Base-by-base conservation (phyloP, 2,113 vertebrate species). In the Pluvianellus socialis region DNA sequence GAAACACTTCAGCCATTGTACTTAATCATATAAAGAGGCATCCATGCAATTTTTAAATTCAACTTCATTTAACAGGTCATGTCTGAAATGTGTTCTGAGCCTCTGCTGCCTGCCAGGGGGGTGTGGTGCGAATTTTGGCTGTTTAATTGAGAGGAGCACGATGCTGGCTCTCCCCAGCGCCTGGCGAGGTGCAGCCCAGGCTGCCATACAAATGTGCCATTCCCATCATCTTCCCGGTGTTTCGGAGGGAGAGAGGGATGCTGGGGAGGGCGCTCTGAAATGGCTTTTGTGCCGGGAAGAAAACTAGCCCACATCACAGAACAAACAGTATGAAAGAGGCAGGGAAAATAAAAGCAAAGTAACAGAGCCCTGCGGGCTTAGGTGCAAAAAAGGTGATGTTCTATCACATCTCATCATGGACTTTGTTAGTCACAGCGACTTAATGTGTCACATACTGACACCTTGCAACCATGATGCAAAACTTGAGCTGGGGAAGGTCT, bases 41-140 rank as follows among this genome's bases (percentile, higher is more conserved):
- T 28, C 56, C 4, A 0, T 14, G 45, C 0, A 0, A 50, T 30
- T 27, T 79, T 35, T 24, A 52, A 62, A 61, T 28, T 66, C 55
- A 16, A 12, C 27, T 52, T 53, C 52, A 28, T 66, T 75, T 52
- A 38, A 75, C 4, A 7, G 8, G 44, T 17, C 3, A 9, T 10
- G 15, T 20, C 49, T 28, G 79, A 49, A 42, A 40, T 32, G 17
- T 42, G 65, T 44, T 22, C 52, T 12, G 40, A 55, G 23, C 17
- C 44, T 32, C 45, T 22, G 50, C 23, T n/a, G 17, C 49, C 32
- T n/a, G 32, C 44, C 17, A 8, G 38, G 33, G n/a, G 24, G 40
- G 3, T 16, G 23, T 2, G 3, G 40, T 5, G 42, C 2, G 40
- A 27, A 14, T 4, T 9, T 2, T 6, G 26, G 16, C 14, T 32